Evolutionary conservation across 2,113 vertebrate species (phyloP), one percentile per base, ranked within the genome.

Genomic region (Megalops atlanticus): DNA sequence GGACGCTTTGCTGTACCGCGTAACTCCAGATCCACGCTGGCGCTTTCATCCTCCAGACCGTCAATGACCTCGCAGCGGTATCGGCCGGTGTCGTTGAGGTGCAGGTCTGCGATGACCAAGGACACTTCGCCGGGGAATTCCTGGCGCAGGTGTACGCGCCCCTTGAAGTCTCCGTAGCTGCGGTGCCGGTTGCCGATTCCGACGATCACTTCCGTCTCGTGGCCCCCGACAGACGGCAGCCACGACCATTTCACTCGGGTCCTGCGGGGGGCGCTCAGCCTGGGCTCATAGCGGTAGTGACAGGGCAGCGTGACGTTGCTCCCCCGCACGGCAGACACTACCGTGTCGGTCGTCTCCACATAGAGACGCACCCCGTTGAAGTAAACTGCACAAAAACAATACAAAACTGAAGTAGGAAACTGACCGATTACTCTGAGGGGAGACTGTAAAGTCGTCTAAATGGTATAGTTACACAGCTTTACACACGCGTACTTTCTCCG

Each of bases 51-150:
- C 88, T 99, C 98, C 88, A 99, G 92, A 5, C 96, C 98, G 0
- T 98, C 96, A 0, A 97, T 98, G 87, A 99, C 95, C 88, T 99
- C 97, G 0, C 98, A 99, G 54, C 95, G 95, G 89, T 97, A 98
- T 58, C 93, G 94, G 16, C 98, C 97, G 0, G 90, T 94, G 36
- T 99, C 97, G 45, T 95, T 93, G 78, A 94, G 82, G 41, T 82
- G 91, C 86, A 98, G 89, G 0, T 95, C 92, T 0, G 80, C 87
- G 86, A 99, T 92, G 8, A 97, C 90, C 82, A 99, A 91, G 0
- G 96, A 97, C 80, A 92, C 94, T 1, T 97, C 95, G 0, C 83
- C 89, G 0, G 76, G 89, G 1, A 74, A 14, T 0, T 72, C 83
- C 81, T 85, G 95, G 0, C 0, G 87, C 72, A 99, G 84, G 45